Base-by-base conservation (phyloP, 2,888 invertebrate genomes). In the Drosophila mimica region DNA sequence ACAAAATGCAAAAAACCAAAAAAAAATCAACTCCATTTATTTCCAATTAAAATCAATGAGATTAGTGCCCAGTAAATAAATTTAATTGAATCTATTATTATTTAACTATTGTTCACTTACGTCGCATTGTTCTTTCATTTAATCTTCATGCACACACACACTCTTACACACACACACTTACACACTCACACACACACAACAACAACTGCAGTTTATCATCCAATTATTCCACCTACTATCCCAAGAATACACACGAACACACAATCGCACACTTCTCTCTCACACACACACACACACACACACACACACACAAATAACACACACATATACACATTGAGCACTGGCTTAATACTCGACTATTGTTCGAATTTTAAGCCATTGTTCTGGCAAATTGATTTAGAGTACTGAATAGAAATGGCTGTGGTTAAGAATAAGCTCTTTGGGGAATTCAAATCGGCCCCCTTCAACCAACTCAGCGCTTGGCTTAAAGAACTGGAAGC, bases 381-480 rank as follows among this genome's bases (percentile, higher is more conserved):
- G 83, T 89, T 88, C 86, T 59, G 58, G 56, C 60, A 74, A 88
- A 88, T 84, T 89, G 88, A 88, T 89, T 84, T 84, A 82, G 86
- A 73, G 65, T 61, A 67, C 56, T 64, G 64, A 53, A 80, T 54
- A 70, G 63, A 63, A 68, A 59, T 56, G 59, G 46, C 76, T 59
- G 28, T 52, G 62, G 38, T 66, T 74, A 28, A 38, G 74, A 51
- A 15, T 40, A 66, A 73, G 61, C 58, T 31, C 43, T 57, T 57
- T 17, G 34, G 52, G 30, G 56, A 28, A 61, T 38, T 53, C 28
- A 38, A 70, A 58, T 15, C 4, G 48, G 51, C 58, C 63, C 34
- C 25, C 34, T 8, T 30, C 33, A 4, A 4, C 20, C 4, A 33
- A 11, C n/a, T 13, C 30, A 31, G 33, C 2, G 17, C 25, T 33